These are phyloP conservation scores for Mamestra brassicae DNA, from an alignment of 2,888 invertebrate species.

Conservation along the genomic window DNA sequence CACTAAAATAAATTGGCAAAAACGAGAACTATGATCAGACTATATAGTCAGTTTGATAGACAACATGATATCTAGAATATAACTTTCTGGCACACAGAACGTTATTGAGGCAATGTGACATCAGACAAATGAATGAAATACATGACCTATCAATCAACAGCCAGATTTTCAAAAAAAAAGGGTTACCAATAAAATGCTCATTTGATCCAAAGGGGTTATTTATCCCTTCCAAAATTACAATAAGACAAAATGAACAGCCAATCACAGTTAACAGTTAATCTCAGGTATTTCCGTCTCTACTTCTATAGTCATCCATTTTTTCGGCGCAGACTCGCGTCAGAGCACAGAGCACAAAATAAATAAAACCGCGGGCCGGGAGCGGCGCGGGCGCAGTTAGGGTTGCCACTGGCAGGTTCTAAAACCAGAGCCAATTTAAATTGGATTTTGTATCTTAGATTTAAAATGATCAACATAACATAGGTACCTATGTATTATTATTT, in stretches of 20 bases:
- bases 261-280: constrained; percentile 32
- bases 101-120: no score
- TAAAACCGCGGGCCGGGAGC: constrained; percentile 54
- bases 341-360: constrained; percentile 63
- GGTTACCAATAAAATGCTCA: neutral
- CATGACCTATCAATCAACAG: neutral
- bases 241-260: neutral
- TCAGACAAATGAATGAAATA: neutral
- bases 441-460: no score
- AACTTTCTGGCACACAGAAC: neutral
- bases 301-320: constrained; percentile 38
- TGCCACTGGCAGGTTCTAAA: neutral
- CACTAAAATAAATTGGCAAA: constrained; percentile 10
- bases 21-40: constrained; percentile 1
- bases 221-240: neutral
- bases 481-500: no score
- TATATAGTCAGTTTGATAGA: neutral
- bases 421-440: neutral
- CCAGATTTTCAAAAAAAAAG: neutral
- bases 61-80: neutral
- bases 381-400: constrained; percentile 45
- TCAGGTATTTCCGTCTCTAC: constrained; percentile 28
- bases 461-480: no score
- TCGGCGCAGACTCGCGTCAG: constrained; percentile 24
- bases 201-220: neutral